A percentile compares a stretch with the other conserved stretches of the same genome.
These are phyloP conservation scores for Parnassius smintheus DNA, from an alignment of 2,888 invertebrate species.

Conservation along the genomic window DNA sequence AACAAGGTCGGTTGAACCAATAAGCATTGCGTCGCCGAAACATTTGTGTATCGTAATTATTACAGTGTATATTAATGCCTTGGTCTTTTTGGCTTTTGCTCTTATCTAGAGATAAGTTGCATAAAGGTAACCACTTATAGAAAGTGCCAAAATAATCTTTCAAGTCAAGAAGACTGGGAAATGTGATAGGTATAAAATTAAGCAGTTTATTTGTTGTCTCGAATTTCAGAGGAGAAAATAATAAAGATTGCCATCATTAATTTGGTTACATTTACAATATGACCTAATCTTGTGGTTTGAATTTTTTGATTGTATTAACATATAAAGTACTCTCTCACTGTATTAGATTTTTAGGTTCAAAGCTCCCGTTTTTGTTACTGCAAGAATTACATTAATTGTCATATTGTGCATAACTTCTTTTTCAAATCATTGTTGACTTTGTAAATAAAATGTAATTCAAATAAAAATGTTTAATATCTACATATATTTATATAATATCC, in stretches of 20 bases:
- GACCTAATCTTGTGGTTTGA: not conserved
- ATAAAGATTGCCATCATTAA: not conserved
- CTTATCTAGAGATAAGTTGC: conserved; percentile 63
- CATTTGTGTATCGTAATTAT: conserved; percentile 37
- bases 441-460: not conserved
- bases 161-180: conserved; percentile 62
- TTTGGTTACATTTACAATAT: conserved; percentile 1
- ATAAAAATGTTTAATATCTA: not conserved
- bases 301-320: not conserved
- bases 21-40: conserved; percentile 27
- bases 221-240: conserved; percentile 2
- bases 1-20: conserved; percentile 73
- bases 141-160: conserved; percentile 61
- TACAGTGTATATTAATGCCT: conserved; percentile 45
- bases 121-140: conserved; percentile 49
- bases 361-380: not conserved
- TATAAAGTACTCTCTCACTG: not conserved
- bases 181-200: conserved; percentile 56
- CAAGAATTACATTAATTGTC: not conserved
- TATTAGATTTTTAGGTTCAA: not conserved
- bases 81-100: conserved; percentile 51
- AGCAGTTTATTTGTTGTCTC: conserved; percentile 5
- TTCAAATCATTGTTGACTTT: not conserved
- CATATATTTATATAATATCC: too few species aligned
- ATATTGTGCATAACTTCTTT: not conserved